phyloP scores from a whole-genome alignment of 2,888 invertebrate species.

The Thereva unica region DNA sequence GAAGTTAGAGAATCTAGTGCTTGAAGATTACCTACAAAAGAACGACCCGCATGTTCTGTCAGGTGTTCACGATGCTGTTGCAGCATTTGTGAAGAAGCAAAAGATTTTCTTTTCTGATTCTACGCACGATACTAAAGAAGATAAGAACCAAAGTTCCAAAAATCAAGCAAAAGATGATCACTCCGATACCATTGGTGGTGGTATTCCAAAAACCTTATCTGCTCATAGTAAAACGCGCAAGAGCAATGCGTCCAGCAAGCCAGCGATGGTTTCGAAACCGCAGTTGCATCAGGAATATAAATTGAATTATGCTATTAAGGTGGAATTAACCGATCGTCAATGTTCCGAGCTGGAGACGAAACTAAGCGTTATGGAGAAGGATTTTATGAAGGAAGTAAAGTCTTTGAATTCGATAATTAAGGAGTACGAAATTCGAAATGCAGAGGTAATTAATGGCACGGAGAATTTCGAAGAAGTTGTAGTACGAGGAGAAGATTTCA shows the following conservation, averaged over 20 bases:
- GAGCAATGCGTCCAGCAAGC: too few relatives aligned
- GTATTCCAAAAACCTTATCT: too few relatives aligned
- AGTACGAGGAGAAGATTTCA: background rate
- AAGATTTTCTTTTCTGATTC: slow-evolving; percentile 33
- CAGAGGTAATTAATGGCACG: slow-evolving; percentile 59
- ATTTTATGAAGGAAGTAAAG: slow-evolving; percentile 48
- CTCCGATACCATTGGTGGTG: too few relatives aligned
- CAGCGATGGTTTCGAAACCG: too few relatives aligned
- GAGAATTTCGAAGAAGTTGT: slow-evolving; percentile 59
- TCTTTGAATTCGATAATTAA: slow-evolving; percentile 58
- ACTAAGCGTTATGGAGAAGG: slow-evolving; percentile 46
- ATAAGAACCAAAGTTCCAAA: too few relatives aligned
- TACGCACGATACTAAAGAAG: too few relatives aligned
- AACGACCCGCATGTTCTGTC: slow-evolving; percentile 47
- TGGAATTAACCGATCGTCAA: slow-evolving; percentile 53
- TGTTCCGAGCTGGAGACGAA: slow-evolving; percentile 50
- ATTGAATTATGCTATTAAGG: slow-evolving; percentile 52
- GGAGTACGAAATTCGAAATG: slow-evolving; percentile 59
- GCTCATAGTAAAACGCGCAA: too few relatives aligned
- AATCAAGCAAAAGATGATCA: too few relatives aligned
- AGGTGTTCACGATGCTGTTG: slow-evolving; percentile 43
- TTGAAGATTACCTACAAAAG: slow-evolving; percentile 53
- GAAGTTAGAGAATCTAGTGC: slow-evolving; percentile 51
- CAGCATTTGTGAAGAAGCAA: slow-evolving; percentile 25
- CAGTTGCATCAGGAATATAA: slow-evolving; percentile 44